phyloP scores from a whole-genome alignment of 2,888 invertebrate species.

The Drosophila mercatorum region DNA sequence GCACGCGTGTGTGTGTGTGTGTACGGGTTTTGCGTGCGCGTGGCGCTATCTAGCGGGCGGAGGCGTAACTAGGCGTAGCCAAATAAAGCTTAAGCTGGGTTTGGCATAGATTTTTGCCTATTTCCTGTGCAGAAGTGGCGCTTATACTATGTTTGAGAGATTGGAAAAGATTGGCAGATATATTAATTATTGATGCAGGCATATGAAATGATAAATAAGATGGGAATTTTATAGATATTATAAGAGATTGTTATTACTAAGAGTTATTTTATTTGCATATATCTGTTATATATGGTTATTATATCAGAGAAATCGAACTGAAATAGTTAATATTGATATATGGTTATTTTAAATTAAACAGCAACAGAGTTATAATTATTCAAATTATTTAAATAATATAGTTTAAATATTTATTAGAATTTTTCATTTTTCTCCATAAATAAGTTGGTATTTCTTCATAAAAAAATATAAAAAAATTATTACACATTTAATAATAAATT shows the following conservation, averaged over 20 bases:
- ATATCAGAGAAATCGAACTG: no score
- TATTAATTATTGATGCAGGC: not conserved
- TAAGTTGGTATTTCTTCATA: no score
- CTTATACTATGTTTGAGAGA: not conserved
- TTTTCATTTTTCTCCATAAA: no score
- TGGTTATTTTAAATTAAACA: no score
- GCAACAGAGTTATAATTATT: no score
- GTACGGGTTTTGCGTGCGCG: not conserved
- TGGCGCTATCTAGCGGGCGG: slow-evolving; percentile 11
- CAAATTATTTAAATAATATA: no score
- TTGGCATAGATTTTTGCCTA: not conserved
- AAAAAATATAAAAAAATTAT: no score
- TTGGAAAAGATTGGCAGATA: not conserved
- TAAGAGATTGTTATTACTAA: not conserved
- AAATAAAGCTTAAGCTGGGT: not conserved
- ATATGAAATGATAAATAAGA: not conserved
- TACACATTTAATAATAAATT: no score
- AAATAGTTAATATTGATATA: no score
- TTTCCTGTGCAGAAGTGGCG: not conserved
- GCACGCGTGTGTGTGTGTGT: slow-evolving; percentile 10
- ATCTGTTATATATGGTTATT: no score
- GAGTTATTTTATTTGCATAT: no score
- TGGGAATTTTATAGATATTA: not conserved
- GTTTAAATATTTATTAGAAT: no score
- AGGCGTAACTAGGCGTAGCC: not conserved